Evolutionary conservation across 2,888 invertebrate species (phyloP), one percentile per base, ranked within the genome.

Genomic region (Limnephilus rhombicus): DNA sequence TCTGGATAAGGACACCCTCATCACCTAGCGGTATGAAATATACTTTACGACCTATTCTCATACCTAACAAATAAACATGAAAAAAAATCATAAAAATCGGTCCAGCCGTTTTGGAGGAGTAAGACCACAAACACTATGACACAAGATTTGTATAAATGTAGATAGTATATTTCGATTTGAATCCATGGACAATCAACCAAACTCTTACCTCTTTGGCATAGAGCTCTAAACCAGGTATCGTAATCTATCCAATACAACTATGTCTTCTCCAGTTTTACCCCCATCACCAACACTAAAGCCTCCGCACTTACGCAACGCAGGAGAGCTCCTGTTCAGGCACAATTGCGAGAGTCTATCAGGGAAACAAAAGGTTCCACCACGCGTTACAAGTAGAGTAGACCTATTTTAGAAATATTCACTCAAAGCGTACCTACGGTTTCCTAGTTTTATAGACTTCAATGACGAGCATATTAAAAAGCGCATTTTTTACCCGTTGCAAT

Each of bases 261-360:
- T 68, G 24, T 24, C 24, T 9, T 24, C 9, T n/a, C 2, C 24
- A 9, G 24, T n/a, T 9, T 68, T 9, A n/a, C 18, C 53, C 86
- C 45, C 11, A 1, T 86, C 13, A 24, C 49, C 7, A 11, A 13
- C 31, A 83, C 41, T 86, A 45, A 45, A 86, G 86, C 41, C 41
- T 86, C 86, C 86, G 86, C 86, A 45, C 86, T 87, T 53, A 45
- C 86, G 86, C 45, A 87, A 15, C 13, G 31, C 41, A 13, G 49
- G 31, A 12, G n/a, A 45, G 86, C 18, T 45, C 29, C n/a, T 45
- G 29, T n/a, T 49, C 86, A 37, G 18, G 37, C 31, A 34, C 82
- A 9, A 68, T 9, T 68, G 68, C 68, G n/a, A 68, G 68, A 68
- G 68, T 68, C 68, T 24, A n/a, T 68, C 24, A 68, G 24, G 24